Evolutionary conservation across 2,888 invertebrate genomes (phyloP).

Genomic region (Stictocephala bisonia): DNA sequence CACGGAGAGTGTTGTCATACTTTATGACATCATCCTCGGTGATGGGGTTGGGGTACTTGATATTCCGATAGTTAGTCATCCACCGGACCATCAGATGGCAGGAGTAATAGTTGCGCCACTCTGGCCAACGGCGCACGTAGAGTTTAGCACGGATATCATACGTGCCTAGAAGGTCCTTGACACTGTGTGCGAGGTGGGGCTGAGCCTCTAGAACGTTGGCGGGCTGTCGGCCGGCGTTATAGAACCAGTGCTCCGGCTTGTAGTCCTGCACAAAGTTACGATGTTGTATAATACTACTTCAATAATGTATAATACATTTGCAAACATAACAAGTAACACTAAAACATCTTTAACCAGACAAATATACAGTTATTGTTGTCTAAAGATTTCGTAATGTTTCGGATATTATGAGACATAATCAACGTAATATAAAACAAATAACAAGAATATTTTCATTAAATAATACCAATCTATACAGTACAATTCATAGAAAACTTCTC

Average conservation of each 20-base stretch:
- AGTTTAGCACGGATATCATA: constrained; percentile 58
- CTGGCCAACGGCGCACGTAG: constrained; percentile 59
- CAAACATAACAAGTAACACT: too few species aligned
- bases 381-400: too few species aligned
- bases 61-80: not conserved
- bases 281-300: too few species aligned
- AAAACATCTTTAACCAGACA: too few species aligned
- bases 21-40: constrained; percentile 7
- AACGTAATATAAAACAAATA: too few species aligned
- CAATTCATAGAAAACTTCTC: too few species aligned
- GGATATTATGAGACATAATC: too few species aligned
- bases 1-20: constrained; percentile 28
- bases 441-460: too few species aligned
- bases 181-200: constrained; percentile 63
- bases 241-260: constrained; percentile 58
- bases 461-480: too few species aligned
- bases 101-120: constrained; percentile 61
- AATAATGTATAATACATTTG: too few species aligned
- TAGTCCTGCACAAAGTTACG: constrained; percentile 58
- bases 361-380: too few species aligned
- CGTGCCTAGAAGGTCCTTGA: constrained; percentile 62
- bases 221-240: constrained; percentile 64
- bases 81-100: constrained; percentile 62
- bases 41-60: constrained; percentile 27
- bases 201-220: constrained; percentile 62